Evolutionary conservation across 2,113 vertebrate species (phyloP).

Genomic region (Lanius collurio): DNA sequence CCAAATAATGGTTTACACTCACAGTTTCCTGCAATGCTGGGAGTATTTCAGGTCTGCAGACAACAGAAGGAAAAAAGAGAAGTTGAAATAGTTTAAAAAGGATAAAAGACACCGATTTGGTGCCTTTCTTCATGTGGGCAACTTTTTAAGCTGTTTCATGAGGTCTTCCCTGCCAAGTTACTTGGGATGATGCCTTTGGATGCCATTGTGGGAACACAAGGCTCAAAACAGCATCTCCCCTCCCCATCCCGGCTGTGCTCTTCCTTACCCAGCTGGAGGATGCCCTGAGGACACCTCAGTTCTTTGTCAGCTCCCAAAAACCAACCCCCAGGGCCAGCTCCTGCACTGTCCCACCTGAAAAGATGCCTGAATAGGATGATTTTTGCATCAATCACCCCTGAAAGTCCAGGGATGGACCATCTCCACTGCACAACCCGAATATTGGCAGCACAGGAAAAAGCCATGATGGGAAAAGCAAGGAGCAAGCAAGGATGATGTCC

Average conservation of each 20-base stretch:
- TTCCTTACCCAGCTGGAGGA: background rate
- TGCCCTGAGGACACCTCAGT: background rate
- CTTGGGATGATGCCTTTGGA: background rate
- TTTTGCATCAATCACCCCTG: background rate
- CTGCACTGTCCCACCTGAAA: background rate
- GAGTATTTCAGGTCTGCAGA: background rate
- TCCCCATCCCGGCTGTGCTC: fast-evolving
- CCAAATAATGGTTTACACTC: background rate
- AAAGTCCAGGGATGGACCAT: background rate
- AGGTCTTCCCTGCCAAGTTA: background rate
- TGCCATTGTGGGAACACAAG: fast-evolving
- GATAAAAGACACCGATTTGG: background rate
- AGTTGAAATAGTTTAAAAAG: background rate
- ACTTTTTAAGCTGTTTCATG: background rate
- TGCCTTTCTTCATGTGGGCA: background rate
- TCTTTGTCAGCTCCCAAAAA: background rate
- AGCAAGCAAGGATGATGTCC: background rate
- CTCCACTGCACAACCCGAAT: fast-evolving
- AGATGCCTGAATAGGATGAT: background rate
- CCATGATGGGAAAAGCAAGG: background rate
- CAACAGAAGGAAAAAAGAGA: background rate
- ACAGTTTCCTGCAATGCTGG: background rate
- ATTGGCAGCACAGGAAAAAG: fast-evolving
- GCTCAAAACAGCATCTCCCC: background rate
- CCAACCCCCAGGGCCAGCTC: fast-evolving